These are phyloP conservation scores for Ctenochaetus hawaiiensis DNA, from an alignment of 2,797 vertebrate genomes.

Conservation along the genomic window DNA sequence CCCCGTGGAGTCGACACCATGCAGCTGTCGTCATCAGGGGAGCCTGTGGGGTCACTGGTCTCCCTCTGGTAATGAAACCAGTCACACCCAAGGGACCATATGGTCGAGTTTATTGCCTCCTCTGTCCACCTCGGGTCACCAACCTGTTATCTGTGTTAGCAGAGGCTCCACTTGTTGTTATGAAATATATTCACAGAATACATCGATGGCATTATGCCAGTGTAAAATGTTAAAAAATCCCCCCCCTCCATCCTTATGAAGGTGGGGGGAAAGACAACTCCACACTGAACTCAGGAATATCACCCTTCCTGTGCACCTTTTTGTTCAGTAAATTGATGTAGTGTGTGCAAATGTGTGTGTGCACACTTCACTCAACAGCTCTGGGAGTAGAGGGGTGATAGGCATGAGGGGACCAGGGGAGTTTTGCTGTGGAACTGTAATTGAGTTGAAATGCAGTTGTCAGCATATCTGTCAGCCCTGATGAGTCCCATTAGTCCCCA, in stretches of 20 bases:
- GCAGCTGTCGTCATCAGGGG: slow-evolving; percentile 85
- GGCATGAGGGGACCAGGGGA: slow-evolving; percentile 71
- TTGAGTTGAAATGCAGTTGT: slow-evolving; percentile 82
- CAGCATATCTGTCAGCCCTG: slow-evolving; percentile 81
- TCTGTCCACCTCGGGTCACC: slow-evolving; percentile 70
- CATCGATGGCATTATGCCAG: slow-evolving; percentile 58
- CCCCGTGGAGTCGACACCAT: slow-evolving; percentile 71
- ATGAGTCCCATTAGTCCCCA: slow-evolving; percentile 79
- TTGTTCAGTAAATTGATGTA: slow-evolving; percentile 56
- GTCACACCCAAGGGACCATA: slow-evolving; percentile 76
- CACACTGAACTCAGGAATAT: slow-evolving; percentile 59
- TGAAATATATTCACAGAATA: slow-evolving; percentile 54
- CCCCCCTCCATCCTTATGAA: slow-evolving; percentile 30
- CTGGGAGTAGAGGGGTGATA: slow-evolving; percentile 70
- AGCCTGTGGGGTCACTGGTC: slow-evolving; percentile 75
- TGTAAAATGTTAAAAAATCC: slow-evolving; percentile 36
- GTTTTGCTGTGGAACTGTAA: slow-evolving; percentile 78
- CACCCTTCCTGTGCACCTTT: slow-evolving; percentile 65
- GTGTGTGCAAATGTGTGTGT: slow-evolving; percentile 20
- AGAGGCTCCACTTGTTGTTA: slow-evolving; percentile 70
- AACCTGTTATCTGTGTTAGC: slow-evolving; percentile 71
- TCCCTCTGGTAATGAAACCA: slow-evolving; percentile 76
- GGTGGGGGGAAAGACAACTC: slow-evolving; percentile 22
- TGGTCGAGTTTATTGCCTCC: slow-evolving; percentile 69
- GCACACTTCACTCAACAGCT: slow-evolving; percentile 64